phyloP scores from a whole-genome alignment of 2,113 vertebrate genomes.

The Malurus alboscapulatus region DNA sequence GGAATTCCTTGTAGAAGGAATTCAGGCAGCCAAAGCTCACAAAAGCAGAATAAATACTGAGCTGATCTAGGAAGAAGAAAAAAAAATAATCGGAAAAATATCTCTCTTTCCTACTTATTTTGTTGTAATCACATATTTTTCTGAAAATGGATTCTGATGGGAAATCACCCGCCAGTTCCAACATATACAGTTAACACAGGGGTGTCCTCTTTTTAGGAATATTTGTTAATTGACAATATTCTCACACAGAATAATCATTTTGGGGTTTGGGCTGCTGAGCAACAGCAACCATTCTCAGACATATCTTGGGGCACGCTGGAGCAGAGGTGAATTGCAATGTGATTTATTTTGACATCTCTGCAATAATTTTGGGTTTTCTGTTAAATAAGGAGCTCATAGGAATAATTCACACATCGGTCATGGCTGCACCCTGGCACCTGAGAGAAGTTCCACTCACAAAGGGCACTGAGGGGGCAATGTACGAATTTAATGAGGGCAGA shows the following conservation, averaged over 20 bases:
- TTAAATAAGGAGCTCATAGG: neutral
- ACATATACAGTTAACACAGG: neutral
- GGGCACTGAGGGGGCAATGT: neutral
- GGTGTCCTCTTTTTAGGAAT: neutral
- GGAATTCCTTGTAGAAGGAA: neutral
- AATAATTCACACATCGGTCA: neutral
- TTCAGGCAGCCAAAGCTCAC: neutral
- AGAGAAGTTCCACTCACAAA: neutral
- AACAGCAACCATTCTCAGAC: neutral
- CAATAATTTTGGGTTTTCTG: neutral
- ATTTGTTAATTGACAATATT: neutral
- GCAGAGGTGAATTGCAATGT: neutral
- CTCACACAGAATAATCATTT: neutral
- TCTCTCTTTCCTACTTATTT: neutral
- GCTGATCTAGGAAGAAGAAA: neutral
- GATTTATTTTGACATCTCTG: neutral
- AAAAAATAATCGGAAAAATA: neutral
- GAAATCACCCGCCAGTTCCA: neutral
- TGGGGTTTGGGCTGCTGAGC: neutral
- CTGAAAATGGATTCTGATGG: neutral
- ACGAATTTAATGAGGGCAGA: accelerated
- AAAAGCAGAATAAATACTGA: neutral
- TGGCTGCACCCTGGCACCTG: neutral
- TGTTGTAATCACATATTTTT: neutral
- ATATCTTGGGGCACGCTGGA: neutral